These are phyloP conservation scores for Danio albolineatus DNA, from an alignment of 2,797 vertebrate genomes.

Conservation along the genomic window DNA sequence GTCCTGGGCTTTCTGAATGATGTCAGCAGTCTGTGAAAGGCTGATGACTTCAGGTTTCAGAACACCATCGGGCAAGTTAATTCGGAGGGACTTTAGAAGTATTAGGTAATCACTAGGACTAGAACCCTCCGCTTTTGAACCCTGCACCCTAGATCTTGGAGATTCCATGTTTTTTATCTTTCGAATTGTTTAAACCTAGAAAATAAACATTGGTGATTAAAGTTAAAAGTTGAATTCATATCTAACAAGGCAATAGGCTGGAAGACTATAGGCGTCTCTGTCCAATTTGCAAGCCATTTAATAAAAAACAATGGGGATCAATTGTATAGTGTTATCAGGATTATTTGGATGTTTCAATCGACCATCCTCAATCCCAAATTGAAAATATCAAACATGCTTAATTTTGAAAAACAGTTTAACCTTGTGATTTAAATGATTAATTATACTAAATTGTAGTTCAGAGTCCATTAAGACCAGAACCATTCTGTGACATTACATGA, in stretches of 20 bases:
- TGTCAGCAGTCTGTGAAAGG: background rate
- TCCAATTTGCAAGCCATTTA: no score
- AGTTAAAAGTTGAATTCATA: no score
- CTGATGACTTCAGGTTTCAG: conserved; percentile 41
- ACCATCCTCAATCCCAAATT: no score
- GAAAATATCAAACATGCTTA: no score
- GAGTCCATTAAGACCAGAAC: background rate
- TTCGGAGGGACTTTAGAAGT: conserved; percentile 48
- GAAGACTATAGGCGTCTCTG: no score
- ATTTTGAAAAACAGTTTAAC: no score
- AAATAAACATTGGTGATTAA: background rate
- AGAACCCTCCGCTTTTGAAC: background rate
- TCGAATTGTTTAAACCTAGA: conserved; percentile 16
- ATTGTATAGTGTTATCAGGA: no score
- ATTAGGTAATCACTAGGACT: conserved; percentile 44
- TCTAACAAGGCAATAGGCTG: no score
- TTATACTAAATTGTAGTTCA: no score
- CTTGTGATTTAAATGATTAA: no score
- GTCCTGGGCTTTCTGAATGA: conserved; percentile 38
- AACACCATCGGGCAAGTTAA: conserved; percentile 56
- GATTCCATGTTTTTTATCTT: conserved; percentile 22
- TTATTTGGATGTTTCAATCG: no score
- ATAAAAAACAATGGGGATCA: no score
- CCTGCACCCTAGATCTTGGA: background rate
- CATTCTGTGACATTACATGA: background rate